Conservation (phyloP, 2,888 invertebrate species). For the Leptopilina myrica region DNA sequence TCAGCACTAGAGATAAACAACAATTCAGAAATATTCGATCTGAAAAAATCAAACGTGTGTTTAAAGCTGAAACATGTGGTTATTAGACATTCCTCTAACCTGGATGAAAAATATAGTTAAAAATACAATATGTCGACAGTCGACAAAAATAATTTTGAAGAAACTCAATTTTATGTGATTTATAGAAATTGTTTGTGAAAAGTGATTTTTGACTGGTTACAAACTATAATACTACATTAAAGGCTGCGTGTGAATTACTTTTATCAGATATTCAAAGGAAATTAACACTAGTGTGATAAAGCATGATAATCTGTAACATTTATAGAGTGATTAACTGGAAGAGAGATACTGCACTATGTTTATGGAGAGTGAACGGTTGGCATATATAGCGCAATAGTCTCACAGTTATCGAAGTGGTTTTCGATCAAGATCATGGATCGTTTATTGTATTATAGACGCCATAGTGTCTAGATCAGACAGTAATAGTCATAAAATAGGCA, state of each 20-base stretch:
- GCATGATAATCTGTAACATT: conserved; percentile 34
- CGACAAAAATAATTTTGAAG: too few relatives aligned
- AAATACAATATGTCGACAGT: too few relatives aligned
- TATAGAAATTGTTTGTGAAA: too few relatives aligned
- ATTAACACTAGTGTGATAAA: conserved; percentile 31
- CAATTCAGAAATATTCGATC: too few relatives aligned
- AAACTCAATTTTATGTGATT: too few relatives aligned
- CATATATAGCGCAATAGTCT: not conserved
- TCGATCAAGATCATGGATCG: conserved; percentile 37
- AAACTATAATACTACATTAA: too few relatives aligned
- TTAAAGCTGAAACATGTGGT: too few relatives aligned
- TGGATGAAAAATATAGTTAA: too few relatives aligned
- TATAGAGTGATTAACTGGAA: conserved; percentile 37
- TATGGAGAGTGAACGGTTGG: conserved; percentile 20
- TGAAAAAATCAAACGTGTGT: too few relatives aligned
- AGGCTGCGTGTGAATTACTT: not conserved
- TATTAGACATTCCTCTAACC: too few relatives aligned
- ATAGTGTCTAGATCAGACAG: conserved; percentile 19
- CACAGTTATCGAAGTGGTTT: conserved; percentile 30
- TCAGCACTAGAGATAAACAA: too few relatives aligned
- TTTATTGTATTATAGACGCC: conserved; percentile 28
- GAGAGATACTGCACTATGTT: conserved; percentile 25
- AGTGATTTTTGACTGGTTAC: too few relatives aligned
- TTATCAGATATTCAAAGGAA: conserved; percentile 21
- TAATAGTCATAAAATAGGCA: conserved; percentile 29